phyloP scores from a whole-genome alignment of 2,797 vertebrate species.

The Coregonus sp. region DNA sequence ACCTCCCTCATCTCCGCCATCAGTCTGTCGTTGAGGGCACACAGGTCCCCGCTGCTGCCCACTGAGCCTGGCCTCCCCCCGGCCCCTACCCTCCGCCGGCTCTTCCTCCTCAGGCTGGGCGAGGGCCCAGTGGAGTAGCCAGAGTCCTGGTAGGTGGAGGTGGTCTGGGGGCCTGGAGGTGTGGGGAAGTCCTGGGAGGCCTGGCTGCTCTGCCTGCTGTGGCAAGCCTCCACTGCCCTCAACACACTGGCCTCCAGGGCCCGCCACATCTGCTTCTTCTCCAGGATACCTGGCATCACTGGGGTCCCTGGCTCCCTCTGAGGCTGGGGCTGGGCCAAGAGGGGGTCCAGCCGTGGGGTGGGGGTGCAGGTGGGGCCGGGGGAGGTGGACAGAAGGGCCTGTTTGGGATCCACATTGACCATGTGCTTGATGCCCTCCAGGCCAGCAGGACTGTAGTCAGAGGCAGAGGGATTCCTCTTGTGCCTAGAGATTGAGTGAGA shows the following conservation, averaged over 20 bases:
- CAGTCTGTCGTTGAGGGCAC: conserved; percentile 84
- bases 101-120: conserved; percentile 85
- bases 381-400: conserved; percentile 59
- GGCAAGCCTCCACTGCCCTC: conserved; percentile 84
- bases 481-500: conserved; percentile 75
- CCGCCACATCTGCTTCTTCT: conserved; percentile 87
- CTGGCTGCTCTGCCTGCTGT: conserved; percentile 84
- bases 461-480: conserved; percentile 75
- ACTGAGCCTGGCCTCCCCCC: conserved; percentile 83
- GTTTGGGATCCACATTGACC: conserved; percentile 85
- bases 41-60: conserved; percentile 86
- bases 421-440: conserved; percentile 92
- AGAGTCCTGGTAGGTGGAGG: conserved; percentile 87
- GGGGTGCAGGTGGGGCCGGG: conserved; percentile 60
- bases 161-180: conserved; percentile 59
- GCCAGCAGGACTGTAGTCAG: conserved; percentile 88
- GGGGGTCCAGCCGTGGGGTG: conserved; percentile 41
- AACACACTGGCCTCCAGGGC: conserved; percentile 84
- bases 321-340: conserved; percentile 50
- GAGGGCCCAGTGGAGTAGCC: conserved; percentile 91
- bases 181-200: conserved; percentile 84
- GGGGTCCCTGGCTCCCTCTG: conserved; percentile 64
- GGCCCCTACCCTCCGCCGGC: conserved; percentile 77
- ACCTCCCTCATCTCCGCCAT: conserved; percentile 90
- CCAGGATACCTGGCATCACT: conserved; percentile 59